Evolutionary conservation across 2,113 vertebrate species (phyloP).

Genomic region (Oncorhynchus tshawytscha): DNA sequence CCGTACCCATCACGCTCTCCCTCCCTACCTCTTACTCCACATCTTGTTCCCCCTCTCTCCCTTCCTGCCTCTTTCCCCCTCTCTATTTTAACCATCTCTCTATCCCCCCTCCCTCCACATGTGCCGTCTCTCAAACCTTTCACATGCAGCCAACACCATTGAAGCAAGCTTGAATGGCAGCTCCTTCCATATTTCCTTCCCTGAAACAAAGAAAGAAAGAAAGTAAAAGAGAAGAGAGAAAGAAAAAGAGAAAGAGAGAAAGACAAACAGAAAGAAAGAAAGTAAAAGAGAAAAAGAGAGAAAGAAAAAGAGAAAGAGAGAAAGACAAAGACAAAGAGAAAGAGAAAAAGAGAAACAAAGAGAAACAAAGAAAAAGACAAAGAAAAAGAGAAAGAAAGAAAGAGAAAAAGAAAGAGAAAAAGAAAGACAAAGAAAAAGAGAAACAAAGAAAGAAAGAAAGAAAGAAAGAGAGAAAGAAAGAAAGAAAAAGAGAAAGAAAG

Average conservation of each 20-base stretch:
- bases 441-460: no score
- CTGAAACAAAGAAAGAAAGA: no score
- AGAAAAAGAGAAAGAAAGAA: no score
- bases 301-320: rapidly evolving
- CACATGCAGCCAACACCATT: not conserved
- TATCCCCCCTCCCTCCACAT: not conserved
- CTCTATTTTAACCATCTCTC: not conserved
- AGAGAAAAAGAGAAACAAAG: no score
- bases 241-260: not conserved
- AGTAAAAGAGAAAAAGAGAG: rapidly evolving
- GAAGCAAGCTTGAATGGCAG: not conserved
- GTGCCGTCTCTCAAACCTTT: not conserved
- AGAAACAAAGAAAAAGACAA: not conserved
- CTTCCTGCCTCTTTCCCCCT: not conserved
- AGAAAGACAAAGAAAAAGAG: rapidly evolving
- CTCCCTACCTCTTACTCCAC: no score
- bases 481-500: rapidly evolving
- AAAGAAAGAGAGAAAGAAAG: not conserved
- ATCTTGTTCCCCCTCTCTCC: no score
- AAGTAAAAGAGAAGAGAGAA: rapidly evolving
- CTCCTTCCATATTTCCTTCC: conserved; percentile 14
- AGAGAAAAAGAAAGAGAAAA: no score
- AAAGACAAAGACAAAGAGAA: no score
- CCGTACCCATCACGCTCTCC: no score
- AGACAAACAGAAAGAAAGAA: no score